A percentile compares a stretch with the other conserved stretches of the same genome.
These are phyloP conservation scores for Alosa sapidissima DNA, from an alignment of 2,797 vertebrate genomes.

Conservation along the genomic window DNA sequence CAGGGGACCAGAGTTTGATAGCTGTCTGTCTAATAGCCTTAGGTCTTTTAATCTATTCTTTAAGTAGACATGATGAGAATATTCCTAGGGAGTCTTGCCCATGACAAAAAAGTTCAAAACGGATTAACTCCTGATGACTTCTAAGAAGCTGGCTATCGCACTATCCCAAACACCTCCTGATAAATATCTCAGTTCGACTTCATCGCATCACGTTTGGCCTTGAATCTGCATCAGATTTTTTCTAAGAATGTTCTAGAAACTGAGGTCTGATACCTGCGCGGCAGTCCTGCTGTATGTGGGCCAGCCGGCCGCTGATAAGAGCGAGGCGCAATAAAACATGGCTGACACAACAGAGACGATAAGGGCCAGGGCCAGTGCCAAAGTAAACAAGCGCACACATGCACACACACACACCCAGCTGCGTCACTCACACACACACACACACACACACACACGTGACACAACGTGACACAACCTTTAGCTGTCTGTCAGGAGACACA, in stretches of 20 bases:
- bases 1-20: background rate
- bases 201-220: background rate
- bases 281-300: background rate
- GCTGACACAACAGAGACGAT: background rate
- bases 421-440: slow-evolving; percentile 73
- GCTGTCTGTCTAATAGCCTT: background rate
- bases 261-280: background rate
- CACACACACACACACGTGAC: slow-evolving; percentile 5
- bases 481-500: background rate
- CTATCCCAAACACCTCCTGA: background rate
- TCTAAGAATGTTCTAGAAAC: slow-evolving; percentile 3
- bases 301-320: slow-evolving; percentile 67
- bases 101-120: background rate
- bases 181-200: background rate
- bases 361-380: slow-evolving; percentile 91
- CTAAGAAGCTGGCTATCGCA: background rate
- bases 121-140: background rate
- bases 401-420: slow-evolving; percentile 55
- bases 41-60: background rate
- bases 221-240: background rate
- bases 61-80: background rate
- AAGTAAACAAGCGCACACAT: slow-evolving; percentile 84
- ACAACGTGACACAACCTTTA: background rate
- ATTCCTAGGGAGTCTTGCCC: background rate
- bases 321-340: background rate